phyloP scores from a whole-genome alignment of 2,797 vertebrate genomes.

The Typhlichthys subterraneus region DNA sequence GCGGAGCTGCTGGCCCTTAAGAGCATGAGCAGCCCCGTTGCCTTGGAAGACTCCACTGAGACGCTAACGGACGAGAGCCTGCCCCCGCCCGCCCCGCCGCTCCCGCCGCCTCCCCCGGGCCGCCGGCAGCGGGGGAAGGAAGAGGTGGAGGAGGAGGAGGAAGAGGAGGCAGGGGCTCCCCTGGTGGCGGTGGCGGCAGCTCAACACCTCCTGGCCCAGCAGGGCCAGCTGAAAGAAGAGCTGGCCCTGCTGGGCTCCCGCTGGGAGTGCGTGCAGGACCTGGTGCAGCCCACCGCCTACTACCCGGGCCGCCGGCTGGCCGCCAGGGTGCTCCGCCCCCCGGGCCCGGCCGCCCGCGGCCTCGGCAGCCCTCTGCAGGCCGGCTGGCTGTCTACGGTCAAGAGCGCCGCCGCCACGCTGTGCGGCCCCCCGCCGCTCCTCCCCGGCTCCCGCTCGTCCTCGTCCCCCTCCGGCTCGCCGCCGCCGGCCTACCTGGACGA shows the following conservation, averaged over 20 bases:
- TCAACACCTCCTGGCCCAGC: constrained; percentile 83
- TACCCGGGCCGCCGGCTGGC: constrained; percentile 81
- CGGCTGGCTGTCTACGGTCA: constrained; percentile 64
- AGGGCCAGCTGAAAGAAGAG: constrained; percentile 84
- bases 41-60: constrained; percentile 77
- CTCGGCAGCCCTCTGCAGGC: constrained; percentile 62
- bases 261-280: constrained; percentile 92
- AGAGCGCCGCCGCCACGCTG: constrained; percentile 47
- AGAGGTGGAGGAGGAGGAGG: constrained; percentile 26
- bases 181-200: constrained; percentile 35
- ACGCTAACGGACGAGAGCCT: constrained; percentile 72
- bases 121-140: not conserved
- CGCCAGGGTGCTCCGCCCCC: constrained; percentile 80
- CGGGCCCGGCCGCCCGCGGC: constrained; percentile 62
- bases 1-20: constrained; percentile 51
- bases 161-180: constrained; percentile 16
- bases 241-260: constrained; percentile 87
- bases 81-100: constrained; percentile 4
- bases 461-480: constrained; percentile 66
- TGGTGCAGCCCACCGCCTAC: constrained; percentile 84
- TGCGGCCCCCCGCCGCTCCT: constrained; percentile 54
- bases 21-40: constrained; percentile 38
- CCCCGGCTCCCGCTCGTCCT: constrained; percentile 64
- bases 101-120: not conserved
- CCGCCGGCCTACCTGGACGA: constrained; percentile 90